These are phyloP conservation scores for Semicossyphus pulcher DNA, from an alignment of 2,113 vertebrate species.

Conservation along the genomic window DNA sequence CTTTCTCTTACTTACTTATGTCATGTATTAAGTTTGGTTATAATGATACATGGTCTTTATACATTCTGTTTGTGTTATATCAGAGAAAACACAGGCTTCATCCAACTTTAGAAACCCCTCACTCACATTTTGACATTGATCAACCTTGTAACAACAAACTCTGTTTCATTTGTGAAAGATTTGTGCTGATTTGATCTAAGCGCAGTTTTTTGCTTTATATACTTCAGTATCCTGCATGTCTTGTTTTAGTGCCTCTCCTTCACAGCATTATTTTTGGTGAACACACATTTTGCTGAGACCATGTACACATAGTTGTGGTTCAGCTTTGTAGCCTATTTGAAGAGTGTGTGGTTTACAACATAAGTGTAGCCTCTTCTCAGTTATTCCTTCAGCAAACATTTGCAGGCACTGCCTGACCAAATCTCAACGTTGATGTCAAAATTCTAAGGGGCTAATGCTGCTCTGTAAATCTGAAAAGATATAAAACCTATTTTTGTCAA, in stretches of 20 bases:
- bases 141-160: background rate
- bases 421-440: slow-evolving; percentile 27
- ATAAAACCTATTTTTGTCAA: slow-evolving; percentile 1
- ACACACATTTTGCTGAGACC: slow-evolving; percentile 47
- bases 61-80: background rate
- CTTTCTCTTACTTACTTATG: no score
- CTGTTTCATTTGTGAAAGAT: background rate
- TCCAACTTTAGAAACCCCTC: no score
- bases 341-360: slow-evolving; percentile 54
- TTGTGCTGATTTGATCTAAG: background rate
- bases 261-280: slow-evolving; percentile 42
- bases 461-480: background rate
- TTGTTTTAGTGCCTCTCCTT: slow-evolving; percentile 22
- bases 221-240: slow-evolving; percentile 8
- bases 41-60: background rate
- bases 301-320: slow-evolving; percentile 63
- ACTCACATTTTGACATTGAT: no score
- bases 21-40: background rate
- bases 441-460: background rate
- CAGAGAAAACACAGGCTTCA: no score
- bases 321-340: slow-evolving; percentile 55
- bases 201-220: slow-evolving; percentile 18
- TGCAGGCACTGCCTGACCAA: slow-evolving; percentile 2
- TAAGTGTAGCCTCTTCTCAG: slow-evolving; percentile 49
- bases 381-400: slow-evolving; percentile 40